Evolutionary conservation across 2,888 invertebrate genomes (phyloP), one percentile per base, ranked within the genome.

Genomic region (Stenurella melanura): DNA sequence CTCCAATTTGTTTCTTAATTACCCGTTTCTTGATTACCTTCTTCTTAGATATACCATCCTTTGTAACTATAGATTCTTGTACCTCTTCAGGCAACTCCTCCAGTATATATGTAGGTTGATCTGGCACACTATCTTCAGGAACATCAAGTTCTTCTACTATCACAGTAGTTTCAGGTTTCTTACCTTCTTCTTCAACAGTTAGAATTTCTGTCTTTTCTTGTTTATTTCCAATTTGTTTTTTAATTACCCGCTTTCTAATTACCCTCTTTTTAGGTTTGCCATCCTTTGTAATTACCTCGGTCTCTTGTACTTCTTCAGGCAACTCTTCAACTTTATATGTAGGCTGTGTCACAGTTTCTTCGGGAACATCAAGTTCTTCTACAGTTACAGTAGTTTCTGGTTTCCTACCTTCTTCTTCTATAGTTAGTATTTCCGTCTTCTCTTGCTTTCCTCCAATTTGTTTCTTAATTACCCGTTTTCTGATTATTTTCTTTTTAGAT

Each of bases 1-100:
- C 84, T 3, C 86, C 88, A 26, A 85, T 86, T n/a, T 87, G 88
- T 54, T 89, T 90, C 72, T 90, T 90, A 1, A 90, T 87, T 71
- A 90, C 89, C 1, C 89, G 87, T 76, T 89, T 90, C 79, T 87
- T 89, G 26, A 83, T 82, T 5, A 85, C 80, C 64, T 83, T 84
- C 42, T 86, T 85, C 73, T 85, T 85, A 34, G 78, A 78, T 68
- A 78, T 82, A 5, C 83, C 83, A 30, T 82, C 82, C 54, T 85
- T 50, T 78, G 81, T 75, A 19, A 82, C 73, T 78, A 85, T 83
- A 12, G 81, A 82, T n/a, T 84, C 77, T 78, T 84, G 78, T 19
- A 85, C 80, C 72, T 85, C 80, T 79, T 85, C 85, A 3, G 85
- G 85, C 58, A 83, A 69, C 79, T 87, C 80, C 66, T 81, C 82